A percentile compares a stretch with the other conserved stretches of the same genome.
Conservation (phyloP, 1,140 invertebrate species). For the Panagrolaimus sp. region DNA sequence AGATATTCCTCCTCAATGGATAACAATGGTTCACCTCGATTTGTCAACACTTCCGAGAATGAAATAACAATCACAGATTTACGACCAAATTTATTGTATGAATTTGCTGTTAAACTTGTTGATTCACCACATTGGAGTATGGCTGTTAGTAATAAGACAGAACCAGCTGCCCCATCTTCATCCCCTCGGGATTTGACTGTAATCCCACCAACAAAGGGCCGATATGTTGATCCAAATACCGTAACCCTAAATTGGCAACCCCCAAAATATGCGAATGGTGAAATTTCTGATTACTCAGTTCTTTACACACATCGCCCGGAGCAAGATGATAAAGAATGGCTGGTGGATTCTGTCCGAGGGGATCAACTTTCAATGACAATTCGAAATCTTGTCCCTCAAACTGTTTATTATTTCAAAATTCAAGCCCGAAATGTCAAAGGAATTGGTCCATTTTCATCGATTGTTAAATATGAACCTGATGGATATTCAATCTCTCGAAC, state of each 20-base stretch:
- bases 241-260: constrained; percentile 80
- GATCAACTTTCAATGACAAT: constrained; percentile 76
- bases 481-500: not conserved
- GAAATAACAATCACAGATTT: constrained; percentile 87
- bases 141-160: constrained; percentile 49
- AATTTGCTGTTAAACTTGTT: constrained; percentile 73
- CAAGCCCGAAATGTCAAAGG: constrained; percentile 82
- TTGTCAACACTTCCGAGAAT: constrained; percentile 80
- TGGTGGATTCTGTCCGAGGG: constrained; percentile 73
- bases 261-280: constrained; percentile 78
- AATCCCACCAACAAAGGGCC: constrained; percentile 46
- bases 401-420: constrained; percentile 88
- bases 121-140: constrained; percentile 53
- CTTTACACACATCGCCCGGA: constrained; percentile 77
- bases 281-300: constrained; percentile 73
- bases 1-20: constrained; percentile 35
- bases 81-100: constrained; percentile 84
- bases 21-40: constrained; percentile 65
- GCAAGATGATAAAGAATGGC: constrained; percentile 74
- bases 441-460: constrained; percentile 54
- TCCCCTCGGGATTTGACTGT: constrained; percentile 75
- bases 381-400: constrained; percentile 73
- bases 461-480: constrained; percentile 36
- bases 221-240: constrained; percentile 66
- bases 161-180: constrained; percentile 62